Percentiles rank a stretch among this genome's conserved stretches.
These are phyloP conservation scores for Tetramorium parvispinum DNA, from an alignment of 1,140 invertebrate genomes.

Conservation along the genomic window DNA sequence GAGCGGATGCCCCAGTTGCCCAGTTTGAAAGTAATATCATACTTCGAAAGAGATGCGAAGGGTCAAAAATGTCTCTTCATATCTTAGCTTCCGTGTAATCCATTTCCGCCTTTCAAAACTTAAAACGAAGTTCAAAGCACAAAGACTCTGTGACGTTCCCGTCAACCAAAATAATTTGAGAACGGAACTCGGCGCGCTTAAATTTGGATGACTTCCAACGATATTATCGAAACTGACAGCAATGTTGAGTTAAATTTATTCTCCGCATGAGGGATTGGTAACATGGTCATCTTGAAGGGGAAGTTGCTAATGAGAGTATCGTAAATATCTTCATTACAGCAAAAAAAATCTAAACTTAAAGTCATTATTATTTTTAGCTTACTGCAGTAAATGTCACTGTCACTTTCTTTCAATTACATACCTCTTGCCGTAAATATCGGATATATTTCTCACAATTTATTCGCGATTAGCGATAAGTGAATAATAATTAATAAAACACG, in stretches of 20 bases:
- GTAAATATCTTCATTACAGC: conserved; percentile 28
- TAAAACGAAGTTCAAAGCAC: conserved; percentile 48
- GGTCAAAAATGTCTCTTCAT: conserved; percentile 43
- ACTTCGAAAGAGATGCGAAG: conserved; percentile 16
- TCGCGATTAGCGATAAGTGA: background rate
- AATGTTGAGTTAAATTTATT: conserved; percentile 59
- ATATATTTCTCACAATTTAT: background rate
- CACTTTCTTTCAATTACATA: background rate
- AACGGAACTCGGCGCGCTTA: conserved; percentile 45
- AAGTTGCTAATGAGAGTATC: conserved; percentile 45
- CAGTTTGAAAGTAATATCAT: conserved; percentile 43
- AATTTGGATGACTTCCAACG: conserved; percentile 53
- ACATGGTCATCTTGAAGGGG: conserved; percentile 31
- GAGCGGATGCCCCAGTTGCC: conserved; percentile 24
- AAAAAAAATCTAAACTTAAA: conserved; percentile 42
- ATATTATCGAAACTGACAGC: conserved; percentile 59
- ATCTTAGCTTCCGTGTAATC: conserved; percentile 32
- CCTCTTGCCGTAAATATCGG: background rate
- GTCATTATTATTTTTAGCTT: conserved; percentile 21
- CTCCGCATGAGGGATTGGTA: background rate
- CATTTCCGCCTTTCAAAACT: conserved; percentile 51
- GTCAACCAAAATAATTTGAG: conserved; percentile 58
- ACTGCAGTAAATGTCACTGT: conserved; percentile 1
- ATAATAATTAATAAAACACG: conserved; percentile 18
- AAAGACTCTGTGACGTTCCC: conserved; percentile 27